Percentiles rank a stretch among this genome's conserved stretches.
phyloP scores from a whole-genome alignment of 2,888 invertebrate species.

The Parnassius orleans region DNA sequence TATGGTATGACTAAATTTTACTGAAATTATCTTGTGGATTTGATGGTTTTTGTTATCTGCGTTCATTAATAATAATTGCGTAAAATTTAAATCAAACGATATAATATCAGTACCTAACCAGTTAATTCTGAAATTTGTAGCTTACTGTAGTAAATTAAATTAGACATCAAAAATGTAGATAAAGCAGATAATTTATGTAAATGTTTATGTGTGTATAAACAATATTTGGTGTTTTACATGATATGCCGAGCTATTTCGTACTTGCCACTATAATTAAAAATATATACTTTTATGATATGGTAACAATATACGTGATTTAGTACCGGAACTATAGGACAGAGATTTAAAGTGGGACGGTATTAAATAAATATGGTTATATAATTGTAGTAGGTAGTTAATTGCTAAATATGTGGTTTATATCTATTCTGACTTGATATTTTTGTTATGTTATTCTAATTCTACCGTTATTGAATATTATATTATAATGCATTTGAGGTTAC shows the following conservation, averaged over 20 bases:
- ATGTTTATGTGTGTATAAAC: not conserved
- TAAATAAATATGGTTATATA: too few relatives aligned
- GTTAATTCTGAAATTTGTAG: not conserved
- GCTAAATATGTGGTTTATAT: too few relatives aligned
- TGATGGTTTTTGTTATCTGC: not conserved
- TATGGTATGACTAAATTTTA: not conserved
- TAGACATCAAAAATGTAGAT: constrained; percentile 1
- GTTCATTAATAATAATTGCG: not conserved
- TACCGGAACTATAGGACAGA: too few relatives aligned
- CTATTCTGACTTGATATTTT: too few relatives aligned
- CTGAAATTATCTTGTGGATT: not conserved
- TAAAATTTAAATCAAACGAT: not conserved
- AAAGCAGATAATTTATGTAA: not conserved
- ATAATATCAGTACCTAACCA: not conserved
- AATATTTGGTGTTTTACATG: constrained; percentile 6
- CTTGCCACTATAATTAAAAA: constrained; percentile 2
- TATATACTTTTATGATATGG: too few relatives aligned
- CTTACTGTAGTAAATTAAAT: not conserved
- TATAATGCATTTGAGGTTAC: constrained; percentile 41
- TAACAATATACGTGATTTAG: too few relatives aligned
- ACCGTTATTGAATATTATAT: constrained; percentile 27
- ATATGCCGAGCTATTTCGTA: constrained; percentile 1
- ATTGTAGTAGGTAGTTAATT: too few relatives aligned
- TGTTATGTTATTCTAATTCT: not conserved
- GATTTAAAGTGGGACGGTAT: too few relatives aligned